Evolutionary conservation across 2,888 invertebrate genomes (phyloP), one percentile per base, ranked within the genome.

Genomic region (Eudemis profundana): DNA sequence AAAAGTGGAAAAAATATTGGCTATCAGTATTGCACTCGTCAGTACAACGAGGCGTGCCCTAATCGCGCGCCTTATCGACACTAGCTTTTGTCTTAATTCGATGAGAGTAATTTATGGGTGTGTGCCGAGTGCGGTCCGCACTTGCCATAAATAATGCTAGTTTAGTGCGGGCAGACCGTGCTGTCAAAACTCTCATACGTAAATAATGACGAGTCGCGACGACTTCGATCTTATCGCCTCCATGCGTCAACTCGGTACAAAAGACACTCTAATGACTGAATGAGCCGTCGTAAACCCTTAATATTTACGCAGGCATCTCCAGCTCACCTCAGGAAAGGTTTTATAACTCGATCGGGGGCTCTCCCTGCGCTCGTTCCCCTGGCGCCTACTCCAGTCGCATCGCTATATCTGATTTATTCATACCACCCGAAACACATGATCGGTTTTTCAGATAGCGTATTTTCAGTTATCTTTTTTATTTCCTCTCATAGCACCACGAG

Each of bases 381-480:
- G 85, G 85, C 85, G 86, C 87, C 85, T 85, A 84, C 84, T 81
- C 84, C 83, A 80, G 78, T 80, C 84, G 78, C 82, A 77, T 78
- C 83, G 78, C 84, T 85, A 84, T 85, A 86, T 87, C 89, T 90
- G 86, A 90, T 91, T 90, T 90, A 90, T 90, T 90, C 88, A 89
- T 86, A 89, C 86, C 87, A 86, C 88, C 90, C 88, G 82, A 85
- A 86, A 85, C 87, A 87, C 86, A 89, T 87, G 89, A 89, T 86
- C 86, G 86, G 84, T 87, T 89, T 89, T 87, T 87, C 81, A 82
- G 81, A 78, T 81, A 62, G 65, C 53, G 61, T 66, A 81, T 82
- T 79, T 76, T 78, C 79, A 79, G 77, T 79, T 81, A 80, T 80
- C 77, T 78, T 81, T 86, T 85, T 84, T 70, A 67, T 69, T 82